Conservation (phyloP, 2,888 invertebrate species). For the Caenorhabditis becei region DNA sequence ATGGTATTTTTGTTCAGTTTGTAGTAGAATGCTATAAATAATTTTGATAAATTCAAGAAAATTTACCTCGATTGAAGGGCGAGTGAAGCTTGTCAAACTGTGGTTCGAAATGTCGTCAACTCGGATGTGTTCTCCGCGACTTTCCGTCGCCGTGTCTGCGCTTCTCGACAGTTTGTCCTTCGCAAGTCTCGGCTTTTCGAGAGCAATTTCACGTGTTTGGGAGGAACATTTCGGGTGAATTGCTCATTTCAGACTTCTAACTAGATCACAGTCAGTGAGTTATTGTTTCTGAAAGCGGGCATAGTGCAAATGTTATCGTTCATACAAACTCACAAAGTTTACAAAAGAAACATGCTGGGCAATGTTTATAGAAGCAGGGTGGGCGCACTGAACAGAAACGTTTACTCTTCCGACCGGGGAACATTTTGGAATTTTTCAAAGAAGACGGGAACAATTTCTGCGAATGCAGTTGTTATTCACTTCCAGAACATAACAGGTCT, state of each 20-base stretch:
- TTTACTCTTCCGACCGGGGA: neutral
- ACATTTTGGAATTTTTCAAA: neutral
- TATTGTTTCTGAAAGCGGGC: conserved; percentile 11
- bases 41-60: too few species aligned
- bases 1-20: too few species aligned
- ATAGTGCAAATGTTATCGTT: neutral
- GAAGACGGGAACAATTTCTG: too few species aligned
- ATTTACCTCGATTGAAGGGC: neutral
- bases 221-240: neutral
- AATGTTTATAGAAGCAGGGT: neutral
- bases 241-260: conserved; percentile 1
- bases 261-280: neutral
- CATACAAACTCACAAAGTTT: neutral
- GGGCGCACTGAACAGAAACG: neutral
- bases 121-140: conserved; percentile 10
- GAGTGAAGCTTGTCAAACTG: neutral
- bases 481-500: too few species aligned
- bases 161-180: neutral
- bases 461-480: too few species aligned
- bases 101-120: conserved; percentile 21
- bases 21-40: too few species aligned
- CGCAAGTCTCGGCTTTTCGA: neutral
- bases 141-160: conserved; percentile 33
- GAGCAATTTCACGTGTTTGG: conserved; percentile 35
- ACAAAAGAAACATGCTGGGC: neutral